Conservation (phyloP, 2,888 invertebrate species). For the Eristalis tenax region DNA sequence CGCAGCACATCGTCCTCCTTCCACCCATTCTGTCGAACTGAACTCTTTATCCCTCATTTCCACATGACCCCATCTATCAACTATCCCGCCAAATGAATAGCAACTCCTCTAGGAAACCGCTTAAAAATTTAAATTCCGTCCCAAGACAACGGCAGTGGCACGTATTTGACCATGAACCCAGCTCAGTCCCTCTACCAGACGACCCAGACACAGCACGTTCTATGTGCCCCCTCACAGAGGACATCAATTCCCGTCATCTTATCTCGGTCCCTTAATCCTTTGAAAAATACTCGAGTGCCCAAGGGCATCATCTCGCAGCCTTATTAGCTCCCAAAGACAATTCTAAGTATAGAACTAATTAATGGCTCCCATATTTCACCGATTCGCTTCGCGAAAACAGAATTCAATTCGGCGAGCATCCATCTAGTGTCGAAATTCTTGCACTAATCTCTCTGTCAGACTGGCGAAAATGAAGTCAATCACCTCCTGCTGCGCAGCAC, state of each 20-base stretch:
- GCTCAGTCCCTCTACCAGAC: neutral
- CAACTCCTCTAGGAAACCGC: neutral
- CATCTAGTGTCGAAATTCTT: neutral
- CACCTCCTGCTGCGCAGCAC: slow-evolving; percentile 26
- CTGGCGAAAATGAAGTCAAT: slow-evolving; percentile 25
- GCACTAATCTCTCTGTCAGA: neutral
- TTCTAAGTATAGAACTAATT: slow-evolving; percentile 23
- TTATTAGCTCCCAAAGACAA: slow-evolving; percentile 5
- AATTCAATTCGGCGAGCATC: slow-evolving; percentile 8
- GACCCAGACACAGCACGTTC: neutral
- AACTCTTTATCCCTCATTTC: neutral
- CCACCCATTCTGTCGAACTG: no score
- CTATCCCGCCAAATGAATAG: neutral
- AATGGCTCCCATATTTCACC: slow-evolving; percentile 22
- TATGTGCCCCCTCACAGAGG: neutral
- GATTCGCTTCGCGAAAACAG: neutral
- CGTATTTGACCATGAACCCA: neutral
- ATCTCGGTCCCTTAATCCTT: neutral
- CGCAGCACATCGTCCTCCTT: no score
- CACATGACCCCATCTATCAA: neutral
- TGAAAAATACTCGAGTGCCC: neutral
- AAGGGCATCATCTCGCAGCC: neutral
- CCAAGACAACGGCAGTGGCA: neutral
- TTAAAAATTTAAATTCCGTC: neutral
- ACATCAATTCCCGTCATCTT: slow-evolving; percentile 1